These are phyloP conservation scores for Anoplolepis gracilipes DNA, from an alignment of 1,140 invertebrate species.

Conservation along the genomic window DNA sequence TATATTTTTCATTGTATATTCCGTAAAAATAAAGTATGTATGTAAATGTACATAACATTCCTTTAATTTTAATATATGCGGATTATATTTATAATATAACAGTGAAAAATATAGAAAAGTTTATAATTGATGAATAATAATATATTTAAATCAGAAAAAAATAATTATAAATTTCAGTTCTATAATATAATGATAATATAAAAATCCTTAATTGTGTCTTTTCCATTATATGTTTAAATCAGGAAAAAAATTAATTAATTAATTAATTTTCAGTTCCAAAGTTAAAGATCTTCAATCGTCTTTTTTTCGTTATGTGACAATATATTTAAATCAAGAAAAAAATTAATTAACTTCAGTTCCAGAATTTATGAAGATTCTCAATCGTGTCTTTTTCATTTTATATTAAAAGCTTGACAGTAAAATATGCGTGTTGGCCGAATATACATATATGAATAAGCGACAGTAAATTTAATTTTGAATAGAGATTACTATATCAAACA, in stretches of 20 bases:
- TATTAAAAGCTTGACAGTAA: too few species aligned
- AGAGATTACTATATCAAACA: neutral
- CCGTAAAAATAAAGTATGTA: neutral
- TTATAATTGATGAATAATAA: neutral
- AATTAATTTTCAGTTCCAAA: neutral
- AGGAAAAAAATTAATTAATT: neutral
- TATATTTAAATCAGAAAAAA: neutral
- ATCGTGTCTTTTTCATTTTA: neutral
- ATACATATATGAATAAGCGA: neutral
- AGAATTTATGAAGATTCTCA: neutral
- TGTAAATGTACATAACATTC: neutral
- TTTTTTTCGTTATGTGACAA: neutral
- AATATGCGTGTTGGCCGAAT: neutral
- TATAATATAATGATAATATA: too few species aligned
- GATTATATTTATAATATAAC: neutral
- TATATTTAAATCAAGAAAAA: neutral
- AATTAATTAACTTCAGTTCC: neutral
- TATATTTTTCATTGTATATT: conserved; percentile 2
- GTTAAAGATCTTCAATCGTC: neutral
- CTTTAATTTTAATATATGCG: neutral
- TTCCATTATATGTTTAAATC: neutral
- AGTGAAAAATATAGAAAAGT: neutral
- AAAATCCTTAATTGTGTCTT: too few species aligned
- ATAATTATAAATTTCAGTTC: neutral
- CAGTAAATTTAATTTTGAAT: neutral